Evolutionary conservation across 2,113 vertebrate species (phyloP).

Genomic region (Apeltes quadracus): DNA sequence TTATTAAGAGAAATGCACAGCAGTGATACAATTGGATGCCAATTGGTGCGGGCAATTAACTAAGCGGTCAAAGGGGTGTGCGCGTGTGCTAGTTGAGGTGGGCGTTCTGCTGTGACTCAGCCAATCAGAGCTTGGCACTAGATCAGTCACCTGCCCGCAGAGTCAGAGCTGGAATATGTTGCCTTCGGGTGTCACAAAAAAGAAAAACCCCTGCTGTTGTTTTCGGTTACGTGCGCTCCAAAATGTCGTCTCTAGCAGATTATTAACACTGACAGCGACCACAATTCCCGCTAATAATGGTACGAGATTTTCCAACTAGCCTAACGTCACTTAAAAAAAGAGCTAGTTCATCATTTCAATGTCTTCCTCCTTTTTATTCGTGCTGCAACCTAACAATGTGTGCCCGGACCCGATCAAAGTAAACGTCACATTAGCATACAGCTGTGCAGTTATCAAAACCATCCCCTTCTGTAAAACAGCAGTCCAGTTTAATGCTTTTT

Average conservation of each 20-base stretch:
- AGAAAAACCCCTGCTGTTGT: conserved; percentile 58
- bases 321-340: no score
- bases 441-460: neutral
- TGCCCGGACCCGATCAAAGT: neutral
- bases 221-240: conserved; percentile 47
- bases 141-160: neutral
- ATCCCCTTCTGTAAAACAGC: neutral
- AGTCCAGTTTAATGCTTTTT: neutral
- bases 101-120: neutral
- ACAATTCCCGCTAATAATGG: no score
- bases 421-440: no score
- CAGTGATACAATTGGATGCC: neutral
- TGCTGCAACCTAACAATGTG: neutral
- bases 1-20: neutral
- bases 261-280: neutral
- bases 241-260: conserved; percentile 28
- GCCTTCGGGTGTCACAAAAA: conserved; percentile 26
- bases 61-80: conserved; percentile 20
- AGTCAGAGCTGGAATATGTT: conserved; percentile 4
- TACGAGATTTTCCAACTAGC: no score
- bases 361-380: neutral
- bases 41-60: neutral
- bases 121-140: conserved; percentile 29
- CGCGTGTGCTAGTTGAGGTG: neutral
- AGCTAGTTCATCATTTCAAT: neutral